Percentiles rank a stretch among this genome's conserved stretches.
Conservation (phyloP, 2,888 invertebrate genomes). For the Drosophila mettleri region DNA sequence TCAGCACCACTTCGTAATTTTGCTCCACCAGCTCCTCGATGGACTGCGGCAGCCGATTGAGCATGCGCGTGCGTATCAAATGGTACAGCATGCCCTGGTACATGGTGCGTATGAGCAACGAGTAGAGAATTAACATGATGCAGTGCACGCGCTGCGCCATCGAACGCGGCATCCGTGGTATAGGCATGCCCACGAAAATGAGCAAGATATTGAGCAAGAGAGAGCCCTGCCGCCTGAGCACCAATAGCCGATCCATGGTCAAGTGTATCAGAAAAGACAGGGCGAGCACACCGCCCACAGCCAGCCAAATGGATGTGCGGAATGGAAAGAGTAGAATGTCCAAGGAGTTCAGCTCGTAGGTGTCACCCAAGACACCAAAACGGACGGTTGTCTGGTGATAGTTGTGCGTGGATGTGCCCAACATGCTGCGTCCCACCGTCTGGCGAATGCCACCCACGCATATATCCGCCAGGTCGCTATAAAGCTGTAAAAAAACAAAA, state of each 20-base stretch:
- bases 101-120: constrained; percentile 71
- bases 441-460: constrained; percentile 68
- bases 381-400: constrained; percentile 63
- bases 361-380: constrained; percentile 44
- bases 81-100: constrained; percentile 77
- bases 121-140: constrained; percentile 53
- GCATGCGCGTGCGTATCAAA: constrained; percentile 64
- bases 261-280: constrained; percentile 40
- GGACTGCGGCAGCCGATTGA: constrained; percentile 51
- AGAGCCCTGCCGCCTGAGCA: background rate
- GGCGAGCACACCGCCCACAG: constrained; percentile 29
- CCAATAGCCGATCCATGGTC: constrained; percentile 37
- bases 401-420: constrained; percentile 64
- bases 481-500: constrained; percentile 35
- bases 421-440: constrained; percentile 31
- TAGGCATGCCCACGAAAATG: constrained; percentile 56
- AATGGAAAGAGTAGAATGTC: constrained; percentile 66
- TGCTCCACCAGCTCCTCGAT: constrained; percentile 50
- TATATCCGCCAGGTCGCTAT: constrained; percentile 45
- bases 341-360: constrained; percentile 50
- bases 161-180: constrained; percentile 29
- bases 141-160: constrained; percentile 50
- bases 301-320: constrained; percentile 52
- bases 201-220: constrained; percentile 40
- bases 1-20: constrained; percentile 47